Base-by-base conservation (phyloP, 1,140 invertebrate genomes). In the Leptinotarsa defecta region DNA sequence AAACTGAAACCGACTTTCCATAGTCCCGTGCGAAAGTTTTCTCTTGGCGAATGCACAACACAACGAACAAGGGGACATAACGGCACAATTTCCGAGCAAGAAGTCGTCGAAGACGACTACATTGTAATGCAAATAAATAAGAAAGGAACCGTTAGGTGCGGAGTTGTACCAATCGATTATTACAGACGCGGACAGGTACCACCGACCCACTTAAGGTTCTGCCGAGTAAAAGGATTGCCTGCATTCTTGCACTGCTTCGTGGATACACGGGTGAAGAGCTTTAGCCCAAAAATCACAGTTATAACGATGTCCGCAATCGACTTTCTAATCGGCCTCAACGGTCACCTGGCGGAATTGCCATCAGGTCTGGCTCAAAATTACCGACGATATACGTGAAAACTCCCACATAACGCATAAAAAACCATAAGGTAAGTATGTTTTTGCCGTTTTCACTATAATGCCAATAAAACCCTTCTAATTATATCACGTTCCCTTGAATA, bases 71-170 rank as follows among this genome's bases (percentile, higher is more conserved):
- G 15, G 3, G 6, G 52, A 57, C 17, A 57, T 57, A 57, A 57
- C 52, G 52, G 52, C 52, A 57, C 15, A 57, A 57, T 57, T 57
- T 57, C 52, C 52, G 52, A 57, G n/a, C 52, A 57, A 57, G 52
- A 15, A 57, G 52, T 17, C 13, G 13, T 17, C 52, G 52, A 19
- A 15, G 52, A 19, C 52, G 17, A 19, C 52, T 15, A 57, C 52
- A 57, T 57, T 57, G 17, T 57, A 57, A 57, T 57, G 52, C 52
- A 57, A 57, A 57, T 57, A 57, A 57, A 57, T 57, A 19, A 57
- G 52, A 57, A n/a, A 57, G 17, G 52, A 57, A 57, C 52, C 52
- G 52, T 57, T 57, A 57, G 34, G 6, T 43, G 34, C 34, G 34
- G 52, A 57, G 52, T 57, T 43, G 34, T 43, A 43, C 52, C 52